phyloP scores from a whole-genome alignment of 1,140 invertebrate species.

The Brachionus koreanus region DNA sequence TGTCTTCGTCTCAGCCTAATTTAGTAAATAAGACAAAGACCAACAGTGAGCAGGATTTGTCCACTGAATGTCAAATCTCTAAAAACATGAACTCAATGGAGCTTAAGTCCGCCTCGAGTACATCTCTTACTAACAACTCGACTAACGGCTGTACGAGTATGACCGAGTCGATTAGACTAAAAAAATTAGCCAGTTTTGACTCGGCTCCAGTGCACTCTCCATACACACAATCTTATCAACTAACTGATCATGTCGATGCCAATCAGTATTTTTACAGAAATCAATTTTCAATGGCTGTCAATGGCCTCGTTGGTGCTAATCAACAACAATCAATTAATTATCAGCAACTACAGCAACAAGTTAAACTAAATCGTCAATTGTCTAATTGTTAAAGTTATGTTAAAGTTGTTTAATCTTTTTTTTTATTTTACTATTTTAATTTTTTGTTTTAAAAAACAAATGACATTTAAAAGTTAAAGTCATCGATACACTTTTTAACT shows the following conservation, averaged over 20 bases:
- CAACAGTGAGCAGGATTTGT: neutral
- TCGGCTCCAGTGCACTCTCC: neutral
- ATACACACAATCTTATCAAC: neutral
- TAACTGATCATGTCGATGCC: neutral
- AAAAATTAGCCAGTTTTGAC: conserved; percentile 31
- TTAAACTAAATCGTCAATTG: conserved; percentile 38
- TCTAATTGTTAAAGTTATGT: conserved; percentile 41
- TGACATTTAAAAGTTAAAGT: neutral
- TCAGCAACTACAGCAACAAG: conserved; percentile 39
- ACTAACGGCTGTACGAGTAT: neutral
- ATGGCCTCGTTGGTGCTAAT: neutral
- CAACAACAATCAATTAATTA: neutral
- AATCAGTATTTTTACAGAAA: neutral
- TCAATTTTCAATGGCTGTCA: neutral
- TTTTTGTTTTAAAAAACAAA: neutral
- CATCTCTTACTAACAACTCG: neutral
- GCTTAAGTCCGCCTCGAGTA: neutral
- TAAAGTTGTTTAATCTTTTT: conserved; percentile 40
- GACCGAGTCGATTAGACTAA: neutral
- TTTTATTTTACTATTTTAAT: neutral
- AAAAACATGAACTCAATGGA: conserved; percentile 7
- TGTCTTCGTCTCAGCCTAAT: neutral
- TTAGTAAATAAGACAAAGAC: neutral
- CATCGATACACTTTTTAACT: neutral
- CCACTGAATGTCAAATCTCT: neutral